Base-by-base conservation (phyloP, 2,113 vertebrate species). In the Brachypteracias leptosomus region DNA sequence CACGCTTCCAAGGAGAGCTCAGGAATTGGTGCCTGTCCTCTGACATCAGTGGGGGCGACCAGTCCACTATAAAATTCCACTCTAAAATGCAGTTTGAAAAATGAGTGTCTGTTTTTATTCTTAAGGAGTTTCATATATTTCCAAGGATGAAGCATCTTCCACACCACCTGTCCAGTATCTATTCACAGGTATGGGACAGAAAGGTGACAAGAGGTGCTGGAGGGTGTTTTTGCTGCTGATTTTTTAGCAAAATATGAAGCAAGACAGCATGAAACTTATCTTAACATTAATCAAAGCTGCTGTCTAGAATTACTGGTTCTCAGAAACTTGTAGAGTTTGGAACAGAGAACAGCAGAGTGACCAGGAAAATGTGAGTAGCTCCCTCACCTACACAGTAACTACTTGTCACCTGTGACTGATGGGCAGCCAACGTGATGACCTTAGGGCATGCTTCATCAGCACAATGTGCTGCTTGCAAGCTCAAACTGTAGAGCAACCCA, bases 391-490 rank as follows among this genome's bases (percentile, higher is more conserved):
- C 11, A 26, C 29, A 13, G 11, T 26, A 21, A 85, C 25, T 6
- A 51, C 35, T 55, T 47, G 74, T 25, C 67, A 66, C 19, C 24
- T 3, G 38, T 58, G 85, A 90, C 31, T 59, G 6, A 77, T 1
- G 63, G n/a, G 71, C 29, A 35, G 72, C 31, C 57, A 38, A 8
- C 0, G 0, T 1, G 10, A 14, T 9, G 33, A 44, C 40, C 75
- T 9, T 2, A 0, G 24, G 35, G 7, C 26, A 58, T 38, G 68
- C 52, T 57, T 28, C 29, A 25, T 25, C 88, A 76, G 88, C 85
- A 76, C 31, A 28, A 10, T 0, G 14, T 2, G 3, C 3, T 13
- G 61, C 66, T 42, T 3, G 49, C 66, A 47, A 33, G 15, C 72
- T 66, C 55, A 20, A 31, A 28, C 54, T 3, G 3, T 2, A 31